Base-by-base conservation (phyloP, 2,888 invertebrate genomes). In the Griposia aprilina region DNA sequence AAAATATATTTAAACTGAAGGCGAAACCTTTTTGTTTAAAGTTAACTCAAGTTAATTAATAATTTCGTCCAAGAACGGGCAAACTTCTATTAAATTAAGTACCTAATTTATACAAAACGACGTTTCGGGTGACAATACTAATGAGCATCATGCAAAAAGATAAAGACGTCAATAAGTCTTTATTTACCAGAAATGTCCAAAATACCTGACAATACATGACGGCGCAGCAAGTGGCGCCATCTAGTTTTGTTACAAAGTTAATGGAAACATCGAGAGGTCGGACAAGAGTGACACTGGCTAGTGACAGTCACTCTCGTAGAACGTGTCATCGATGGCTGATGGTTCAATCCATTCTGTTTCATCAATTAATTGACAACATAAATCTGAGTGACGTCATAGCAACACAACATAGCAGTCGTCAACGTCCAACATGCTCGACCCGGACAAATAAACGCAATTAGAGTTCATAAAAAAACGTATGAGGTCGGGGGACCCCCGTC, bases 331-430 rank as follows among this genome's bases (percentile, higher is more conserved):
- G 30, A 36, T 36, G 30, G 30, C 30, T 36, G 30, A 36, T 36
- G 30, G 30, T n/a, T 52, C 17, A 3, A 50, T 26, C 8, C 30
- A 36, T 11, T 66, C 15, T n/a, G 41, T 55, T 45, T 13, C 30
- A 60, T 79, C 15, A 30, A 52, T 81, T 45, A 45, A 63, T 81
- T 75, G 8, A 20, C 17, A 17, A n/a, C 30, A 67, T 62, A 55
- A 74, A 79, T 80, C 48, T 30, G 30, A n/a, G 26, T 67, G 62
- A n/a, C n/a, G n/a, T n/a, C n/a, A n/a, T n/a, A n/a, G n/a, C n/a
- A n/a, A n/a, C n/a, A n/a, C n/a, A n/a, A n/a, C 62, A 80, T 45
- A 30, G 15, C 20, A 6, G 30, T 36, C 30, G 30, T 36, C 30
- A 3, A 62, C 26, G 50, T 36, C 30, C 8, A 48, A 63, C 23